Percentiles rank a stretch among this genome's conserved stretches.
phyloP scores from a whole-genome alignment of 1,140 invertebrate genomes.

The Dufourea novaeangliae region DNA sequence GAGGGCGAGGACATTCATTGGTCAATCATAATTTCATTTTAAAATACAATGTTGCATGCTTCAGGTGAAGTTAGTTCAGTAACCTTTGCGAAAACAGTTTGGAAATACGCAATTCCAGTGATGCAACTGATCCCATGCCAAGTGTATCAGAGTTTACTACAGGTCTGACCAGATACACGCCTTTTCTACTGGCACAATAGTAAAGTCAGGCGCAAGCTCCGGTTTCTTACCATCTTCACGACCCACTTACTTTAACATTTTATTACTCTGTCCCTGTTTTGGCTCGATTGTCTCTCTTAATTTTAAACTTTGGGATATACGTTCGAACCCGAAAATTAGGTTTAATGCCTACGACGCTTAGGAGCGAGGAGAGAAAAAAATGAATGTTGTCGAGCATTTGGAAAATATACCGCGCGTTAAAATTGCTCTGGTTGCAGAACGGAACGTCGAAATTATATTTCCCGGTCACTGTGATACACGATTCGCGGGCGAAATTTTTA shows the following conservation, averaged over 20 bases:
- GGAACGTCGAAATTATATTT: background rate
- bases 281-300: slow-evolving; percentile 15
- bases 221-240: background rate
- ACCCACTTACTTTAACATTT: slow-evolving; percentile 5
- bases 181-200: background rate
- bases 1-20: too few relatives aligned
- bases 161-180: background rate
- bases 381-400: background rate
- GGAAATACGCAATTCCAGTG: background rate
- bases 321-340: slow-evolving; percentile 11
- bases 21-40: too few relatives aligned
- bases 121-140: background rate
- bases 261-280: slow-evolving; percentile 8
- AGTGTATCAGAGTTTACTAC: background rate
- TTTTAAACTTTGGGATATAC: slow-evolving; percentile 11
- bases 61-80: too few relatives aligned
- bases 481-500: background rate
- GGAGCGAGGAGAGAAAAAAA: background rate
- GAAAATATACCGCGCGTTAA: background rate
- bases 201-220: background rate
- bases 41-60: too few relatives aligned
- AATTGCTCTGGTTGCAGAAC: background rate
- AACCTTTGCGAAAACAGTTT: too few relatives aligned
- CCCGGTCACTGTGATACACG: background rate
- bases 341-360: background rate